phyloP scores from a whole-genome alignment of 2,797 vertebrate species.

The Microctenopoma steveboyesi region DNA sequence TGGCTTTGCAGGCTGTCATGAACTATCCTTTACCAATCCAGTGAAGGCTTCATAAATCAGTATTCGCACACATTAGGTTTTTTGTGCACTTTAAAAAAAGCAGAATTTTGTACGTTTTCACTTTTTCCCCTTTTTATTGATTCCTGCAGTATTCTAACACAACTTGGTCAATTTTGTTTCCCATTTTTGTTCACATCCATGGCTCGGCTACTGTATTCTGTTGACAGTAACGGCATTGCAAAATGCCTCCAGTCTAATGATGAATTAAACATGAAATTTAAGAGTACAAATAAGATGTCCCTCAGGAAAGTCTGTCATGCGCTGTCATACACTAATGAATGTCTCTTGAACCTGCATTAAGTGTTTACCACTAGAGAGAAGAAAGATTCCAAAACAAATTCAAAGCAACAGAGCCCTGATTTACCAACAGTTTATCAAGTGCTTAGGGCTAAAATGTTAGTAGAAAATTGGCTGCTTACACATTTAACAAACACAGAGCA shows the following conservation, averaged over 20 bases:
- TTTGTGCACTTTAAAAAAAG: slow-evolving; percentile 61
- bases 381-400: slow-evolving; percentile 47
- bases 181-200: slow-evolving; percentile 29
- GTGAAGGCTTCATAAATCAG: slow-evolving; percentile 82
- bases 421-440: slow-evolving; percentile 42
- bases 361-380: slow-evolving; percentile 58
- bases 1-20: slow-evolving; percentile 78
- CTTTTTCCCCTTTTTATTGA: slow-evolving; percentile 8
- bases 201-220: slow-evolving; percentile 27
- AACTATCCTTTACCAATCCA: slow-evolving; percentile 75
- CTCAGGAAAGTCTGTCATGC: slow-evolving; percentile 60
- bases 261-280: slow-evolving; percentile 73
- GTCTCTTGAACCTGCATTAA: slow-evolving; percentile 62
- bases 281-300: slow-evolving; percentile 56
- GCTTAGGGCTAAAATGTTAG: slow-evolving; percentile 48
- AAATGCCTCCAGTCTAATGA: slow-evolving; percentile 54
- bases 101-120: slow-evolving; percentile 35
- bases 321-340: slow-evolving; percentile 62
- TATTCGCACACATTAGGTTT: slow-evolving; percentile 70
- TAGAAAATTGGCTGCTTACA: slow-evolving; percentile 50
- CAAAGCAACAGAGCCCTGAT: slow-evolving; percentile 36
- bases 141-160: slow-evolving; percentile 19
- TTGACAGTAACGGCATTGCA: slow-evolving; percentile 35
- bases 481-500: slow-evolving; percentile 34
- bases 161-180: slow-evolving; percentile 27